phyloP scores from a whole-genome alignment of 2,888 invertebrate genomes.

The Stenodema calcarata region DNA sequence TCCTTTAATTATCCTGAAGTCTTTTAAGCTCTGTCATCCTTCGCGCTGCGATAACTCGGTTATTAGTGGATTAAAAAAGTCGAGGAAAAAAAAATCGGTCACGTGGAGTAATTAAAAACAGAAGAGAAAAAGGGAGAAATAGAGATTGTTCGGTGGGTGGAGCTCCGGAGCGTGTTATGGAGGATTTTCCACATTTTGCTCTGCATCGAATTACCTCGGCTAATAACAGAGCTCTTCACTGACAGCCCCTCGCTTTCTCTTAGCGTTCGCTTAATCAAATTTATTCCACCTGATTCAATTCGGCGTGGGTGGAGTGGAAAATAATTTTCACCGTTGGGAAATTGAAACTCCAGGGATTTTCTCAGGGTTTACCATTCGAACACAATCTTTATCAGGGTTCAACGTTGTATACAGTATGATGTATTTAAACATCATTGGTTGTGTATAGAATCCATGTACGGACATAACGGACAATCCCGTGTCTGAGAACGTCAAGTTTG shows the following conservation, averaged over 20 bases:
- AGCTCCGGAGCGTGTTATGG: constrained; percentile 8
- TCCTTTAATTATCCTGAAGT: not conserved
- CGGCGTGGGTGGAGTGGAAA: constrained; percentile 10
- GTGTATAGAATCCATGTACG: too few species aligned
- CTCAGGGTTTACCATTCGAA: not conserved
- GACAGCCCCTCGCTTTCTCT: not conserved
- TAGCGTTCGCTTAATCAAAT: constrained; percentile 26
- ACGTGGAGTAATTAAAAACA: constrained; percentile 21
- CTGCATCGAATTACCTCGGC: constrained; percentile 11
- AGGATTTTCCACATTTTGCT: constrained; percentile 27
- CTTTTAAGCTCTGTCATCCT: constrained; percentile 1
- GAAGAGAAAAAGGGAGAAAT: not conserved
- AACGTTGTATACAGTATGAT: too few species aligned
- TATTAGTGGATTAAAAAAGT: constrained; percentile 12
- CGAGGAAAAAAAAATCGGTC: not conserved
- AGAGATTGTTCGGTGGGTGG: constrained; percentile 3
- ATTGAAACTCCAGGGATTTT: not conserved
- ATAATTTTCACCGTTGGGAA: constrained; percentile 7
- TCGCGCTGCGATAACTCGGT: constrained; percentile 17
- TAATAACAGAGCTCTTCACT: constrained; percentile 38
- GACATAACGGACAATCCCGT: too few species aligned
- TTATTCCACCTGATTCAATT: constrained; percentile 35
- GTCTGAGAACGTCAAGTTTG: too few species aligned
- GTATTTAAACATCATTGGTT: too few species aligned
- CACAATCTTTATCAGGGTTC: not conserved